These are phyloP conservation scores for Teleiodes luculella DNA, from an alignment of 2,888 invertebrate species.

Conservation along the genomic window DNA sequence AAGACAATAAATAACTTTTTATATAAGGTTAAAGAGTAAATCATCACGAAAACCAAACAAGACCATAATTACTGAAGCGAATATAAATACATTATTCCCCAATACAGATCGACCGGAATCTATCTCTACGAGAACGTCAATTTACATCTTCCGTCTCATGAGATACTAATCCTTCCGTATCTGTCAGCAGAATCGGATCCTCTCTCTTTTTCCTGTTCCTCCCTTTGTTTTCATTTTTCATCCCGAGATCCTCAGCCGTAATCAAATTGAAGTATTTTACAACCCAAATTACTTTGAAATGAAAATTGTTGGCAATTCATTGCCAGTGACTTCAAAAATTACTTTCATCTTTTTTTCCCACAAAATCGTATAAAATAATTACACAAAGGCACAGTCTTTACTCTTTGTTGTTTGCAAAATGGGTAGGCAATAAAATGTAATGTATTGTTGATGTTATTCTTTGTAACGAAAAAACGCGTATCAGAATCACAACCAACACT, in stretches of 20 bases:
- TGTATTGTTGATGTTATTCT: constrained; percentile 4
- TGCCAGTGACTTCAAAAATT: not conserved
- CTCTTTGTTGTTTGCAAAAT: not conserved
- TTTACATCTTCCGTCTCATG: not conserved
- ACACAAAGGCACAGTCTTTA: not conserved
- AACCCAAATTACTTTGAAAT: constrained; percentile 1
- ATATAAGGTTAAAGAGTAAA: too few relatives aligned
- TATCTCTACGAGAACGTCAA: not conserved
- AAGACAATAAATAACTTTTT: too few relatives aligned
- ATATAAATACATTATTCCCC: too few relatives aligned
- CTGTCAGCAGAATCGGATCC: constrained; percentile 1
- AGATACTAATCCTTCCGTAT: not conserved
- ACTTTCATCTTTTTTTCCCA: not conserved
- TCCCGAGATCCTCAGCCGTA: not conserved
- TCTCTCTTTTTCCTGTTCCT: not conserved
- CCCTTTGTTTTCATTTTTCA: constrained; percentile 4
- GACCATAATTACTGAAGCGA: too few relatives aligned
- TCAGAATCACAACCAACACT: not conserved
- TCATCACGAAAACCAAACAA: too few relatives aligned
- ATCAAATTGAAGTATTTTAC: not conserved
- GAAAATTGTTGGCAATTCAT: not conserved
- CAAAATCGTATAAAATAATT: not conserved
- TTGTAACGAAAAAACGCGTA: too few relatives aligned
- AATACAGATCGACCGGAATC: not conserved
- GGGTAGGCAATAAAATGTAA: constrained; percentile 12